These are phyloP conservation scores for Bucorvus abyssinicus DNA, from an alignment of 2,797 vertebrate genomes.

Conservation along the genomic window DNA sequence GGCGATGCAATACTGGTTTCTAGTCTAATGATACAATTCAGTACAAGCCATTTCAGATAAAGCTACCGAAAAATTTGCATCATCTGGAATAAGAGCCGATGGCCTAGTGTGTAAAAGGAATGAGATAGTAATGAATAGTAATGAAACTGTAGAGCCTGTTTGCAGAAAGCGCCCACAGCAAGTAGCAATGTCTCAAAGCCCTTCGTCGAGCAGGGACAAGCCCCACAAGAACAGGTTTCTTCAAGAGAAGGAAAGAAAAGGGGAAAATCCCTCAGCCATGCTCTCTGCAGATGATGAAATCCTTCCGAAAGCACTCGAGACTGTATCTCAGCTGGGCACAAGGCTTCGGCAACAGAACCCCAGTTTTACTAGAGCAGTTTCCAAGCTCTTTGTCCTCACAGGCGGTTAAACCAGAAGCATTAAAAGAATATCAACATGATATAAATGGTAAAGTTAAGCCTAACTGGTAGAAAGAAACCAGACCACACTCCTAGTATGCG, in stretches of 20 bases:
- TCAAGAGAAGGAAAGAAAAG: neutral
- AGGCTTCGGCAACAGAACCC: neutral
- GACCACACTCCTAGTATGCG: neutral
- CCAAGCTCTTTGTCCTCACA: neutral
- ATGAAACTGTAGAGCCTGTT: neutral
- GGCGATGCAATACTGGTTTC: neutral
- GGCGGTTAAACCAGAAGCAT: neutral
- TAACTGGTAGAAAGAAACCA: neutral
- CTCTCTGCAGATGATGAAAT: neutral
- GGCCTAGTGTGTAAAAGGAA: neutral
- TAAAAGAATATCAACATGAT: neutral
- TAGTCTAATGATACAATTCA: neutral
- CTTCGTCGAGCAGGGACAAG: neutral
- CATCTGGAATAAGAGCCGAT: neutral
- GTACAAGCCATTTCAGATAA: neutral
- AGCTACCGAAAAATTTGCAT: neutral
- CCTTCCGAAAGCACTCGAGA: neutral
- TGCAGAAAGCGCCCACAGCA: neutral
- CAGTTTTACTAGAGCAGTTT: neutral
- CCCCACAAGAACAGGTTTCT: neutral
- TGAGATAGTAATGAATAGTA: neutral
- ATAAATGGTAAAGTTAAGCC: neutral
- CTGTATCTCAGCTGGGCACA: neutral
- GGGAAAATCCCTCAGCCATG: neutral
- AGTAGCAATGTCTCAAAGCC: neutral